phyloP scores from a whole-genome alignment of 2,113 vertebrate species.

The Spilogale gracilis region DNA sequence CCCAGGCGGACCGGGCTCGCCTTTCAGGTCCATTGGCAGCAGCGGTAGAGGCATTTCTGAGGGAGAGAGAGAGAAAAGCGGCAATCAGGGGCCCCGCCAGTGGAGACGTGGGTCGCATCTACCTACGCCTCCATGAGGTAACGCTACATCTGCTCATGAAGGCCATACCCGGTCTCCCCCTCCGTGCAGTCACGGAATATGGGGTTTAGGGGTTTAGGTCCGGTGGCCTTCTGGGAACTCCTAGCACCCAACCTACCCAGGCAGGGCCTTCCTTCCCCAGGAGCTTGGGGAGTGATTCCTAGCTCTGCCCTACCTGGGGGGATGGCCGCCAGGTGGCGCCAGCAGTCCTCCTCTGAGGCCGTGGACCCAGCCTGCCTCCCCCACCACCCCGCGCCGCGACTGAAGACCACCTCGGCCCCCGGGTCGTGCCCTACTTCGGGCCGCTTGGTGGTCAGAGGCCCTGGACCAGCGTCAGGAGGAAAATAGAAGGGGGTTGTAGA shows the following conservation, averaged over 20 bases:
- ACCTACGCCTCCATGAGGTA: not conserved
- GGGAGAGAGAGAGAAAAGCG: slow-evolving; percentile 35
- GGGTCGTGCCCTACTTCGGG: not conserved
- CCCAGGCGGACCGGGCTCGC: slow-evolving; percentile 96
- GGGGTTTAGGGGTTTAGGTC: not conserved
- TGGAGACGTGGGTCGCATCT: not conserved
- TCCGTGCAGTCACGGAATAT: not conserved
- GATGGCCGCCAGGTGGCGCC: slow-evolving; percentile 70
- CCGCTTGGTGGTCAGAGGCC: not conserved
- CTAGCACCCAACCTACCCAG: not conserved
- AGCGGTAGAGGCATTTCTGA: slow-evolving; percentile 93
- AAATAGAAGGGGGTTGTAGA: not conserved
- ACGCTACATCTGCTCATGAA: not conserved
- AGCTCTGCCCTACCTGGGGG: not conserved
- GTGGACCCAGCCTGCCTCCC: too few species aligned
- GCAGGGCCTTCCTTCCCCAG: not conserved
- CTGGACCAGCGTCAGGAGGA: not conserved
- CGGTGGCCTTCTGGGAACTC: not conserved
- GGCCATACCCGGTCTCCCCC: not conserved
- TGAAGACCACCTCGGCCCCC: not conserved
- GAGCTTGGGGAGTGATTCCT: not conserved
- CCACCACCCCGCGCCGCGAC: too few species aligned
- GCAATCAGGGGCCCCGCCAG: slow-evolving; percentile 10
- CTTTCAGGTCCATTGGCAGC: slow-evolving; percentile 94
- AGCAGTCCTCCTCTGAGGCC: not conserved